Evolutionary conservation across 2,113 vertebrate species (phyloP).

Genomic region (Machaerirhynchus nigripectus): DNA sequence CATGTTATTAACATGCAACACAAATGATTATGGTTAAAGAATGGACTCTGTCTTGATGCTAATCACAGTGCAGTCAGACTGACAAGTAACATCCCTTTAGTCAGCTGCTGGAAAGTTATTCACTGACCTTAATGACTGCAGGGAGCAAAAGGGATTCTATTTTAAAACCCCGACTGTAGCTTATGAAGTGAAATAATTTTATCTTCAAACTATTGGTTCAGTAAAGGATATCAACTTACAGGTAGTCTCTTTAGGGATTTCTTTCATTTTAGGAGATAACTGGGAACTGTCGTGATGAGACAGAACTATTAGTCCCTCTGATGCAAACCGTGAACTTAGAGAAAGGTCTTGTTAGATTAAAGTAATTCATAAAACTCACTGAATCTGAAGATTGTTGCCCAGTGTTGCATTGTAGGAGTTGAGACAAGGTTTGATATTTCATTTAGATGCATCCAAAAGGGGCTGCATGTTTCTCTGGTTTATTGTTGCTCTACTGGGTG

Average conservation of each 20-base stretch:
- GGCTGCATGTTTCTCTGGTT: background rate
- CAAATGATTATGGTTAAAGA: background rate
- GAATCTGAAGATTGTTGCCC: background rate
- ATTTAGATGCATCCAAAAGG: background rate
- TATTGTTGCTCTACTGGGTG: background rate
- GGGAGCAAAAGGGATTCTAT: background rate
- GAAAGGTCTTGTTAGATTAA: background rate
- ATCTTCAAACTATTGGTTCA: background rate
- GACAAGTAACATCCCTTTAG: background rate
- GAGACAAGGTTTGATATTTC: background rate
- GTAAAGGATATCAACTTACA: background rate
- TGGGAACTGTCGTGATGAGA: background rate
- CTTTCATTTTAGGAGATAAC: background rate
- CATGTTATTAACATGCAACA: background rate
- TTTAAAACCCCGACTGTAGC: background rate
- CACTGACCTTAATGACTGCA: background rate
- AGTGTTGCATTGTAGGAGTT: background rate
- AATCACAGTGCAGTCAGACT: background rate
- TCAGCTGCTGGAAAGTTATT: background rate
- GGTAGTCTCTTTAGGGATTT: background rate
- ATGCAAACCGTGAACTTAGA: background rate
- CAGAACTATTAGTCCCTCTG: background rate
- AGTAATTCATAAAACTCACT: background rate
- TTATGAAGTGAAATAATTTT: background rate
- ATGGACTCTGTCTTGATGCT: background rate